Conservation (phyloP, 2,113 vertebrate species). For the Barbus barbus region DNA sequence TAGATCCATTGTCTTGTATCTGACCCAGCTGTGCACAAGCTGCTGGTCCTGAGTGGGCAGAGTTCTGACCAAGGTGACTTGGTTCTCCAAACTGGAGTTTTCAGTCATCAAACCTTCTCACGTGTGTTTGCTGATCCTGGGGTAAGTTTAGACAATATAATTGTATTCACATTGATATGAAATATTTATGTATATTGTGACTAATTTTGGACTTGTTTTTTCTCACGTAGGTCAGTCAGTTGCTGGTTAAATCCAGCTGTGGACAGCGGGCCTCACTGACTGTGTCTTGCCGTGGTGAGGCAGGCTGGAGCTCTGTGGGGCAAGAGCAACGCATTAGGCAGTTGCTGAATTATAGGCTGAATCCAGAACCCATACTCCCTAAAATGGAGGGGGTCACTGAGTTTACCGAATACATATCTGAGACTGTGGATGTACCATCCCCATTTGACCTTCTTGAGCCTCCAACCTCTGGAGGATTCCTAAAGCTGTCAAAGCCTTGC, state of each 20-base stretch:
- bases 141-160: constrained; percentile 72
- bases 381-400: constrained; percentile 90
- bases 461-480: constrained; percentile 94
- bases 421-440: constrained; percentile 89
- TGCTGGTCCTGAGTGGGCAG: constrained; percentile 92
- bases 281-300: constrained; percentile 88
- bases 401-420: constrained; percentile 89
- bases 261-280: constrained; percentile 87
- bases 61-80: constrained; percentile 90
- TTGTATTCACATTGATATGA: neutral
- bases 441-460: constrained; percentile 96
- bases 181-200: neutral
- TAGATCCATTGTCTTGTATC: constrained; percentile 89
- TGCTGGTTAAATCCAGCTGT: constrained; percentile 82
- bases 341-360: constrained; percentile 80
- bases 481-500: constrained; percentile 97
- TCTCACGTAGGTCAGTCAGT: constrained; percentile 80
- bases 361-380: constrained; percentile 81
- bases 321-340: constrained; percentile 79
- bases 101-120: constrained; percentile 83
- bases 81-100: constrained; percentile 89
- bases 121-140: constrained; percentile 83
- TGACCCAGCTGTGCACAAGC: constrained; percentile 87
- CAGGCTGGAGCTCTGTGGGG: constrained; percentile 88
- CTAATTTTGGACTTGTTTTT: constrained; percentile 50